A percentile compares a stretch with the other conserved stretches of the same genome.
Evolutionary conservation across 2,888 invertebrate species (phyloP).

Genomic region (Ormyrus pomaceus): DNA sequence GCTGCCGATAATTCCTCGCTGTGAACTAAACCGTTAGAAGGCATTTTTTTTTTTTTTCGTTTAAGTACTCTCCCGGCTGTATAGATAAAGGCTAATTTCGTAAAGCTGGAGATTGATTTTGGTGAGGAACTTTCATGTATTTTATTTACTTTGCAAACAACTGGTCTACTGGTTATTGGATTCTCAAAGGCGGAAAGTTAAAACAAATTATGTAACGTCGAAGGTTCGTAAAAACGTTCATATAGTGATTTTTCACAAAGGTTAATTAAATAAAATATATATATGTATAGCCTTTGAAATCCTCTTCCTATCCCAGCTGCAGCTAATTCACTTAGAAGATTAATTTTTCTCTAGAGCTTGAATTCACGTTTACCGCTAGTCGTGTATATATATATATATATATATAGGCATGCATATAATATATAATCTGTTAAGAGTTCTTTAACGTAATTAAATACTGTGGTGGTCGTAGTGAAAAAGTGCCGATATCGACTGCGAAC

Average conservation of each 20-base stretch:
- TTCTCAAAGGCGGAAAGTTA: too few species aligned
- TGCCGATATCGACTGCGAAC: slow-evolving; percentile 6
- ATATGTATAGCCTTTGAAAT: background rate
- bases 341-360: slow-evolving; percentile 29
- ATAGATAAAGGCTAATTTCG: slow-evolving; percentile 11
- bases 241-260: too few species aligned
- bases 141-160: background rate
- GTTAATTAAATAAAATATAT: background rate
- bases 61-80: slow-evolving; percentile 56
- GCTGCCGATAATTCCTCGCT: slow-evolving; percentile 14
- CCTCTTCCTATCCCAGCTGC: slow-evolving; percentile 2
- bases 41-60: slow-evolving; percentile 62
- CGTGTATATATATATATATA: slow-evolving; percentile 34
- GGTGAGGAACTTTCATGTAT: slow-evolving; percentile 3
- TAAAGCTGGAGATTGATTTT: slow-evolving; percentile 8
- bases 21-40: slow-evolving; percentile 62
- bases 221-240: too few species aligned
- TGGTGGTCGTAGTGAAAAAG: slow-evolving; percentile 21
- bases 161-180: too few species aligned
- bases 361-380: slow-evolving; percentile 44
- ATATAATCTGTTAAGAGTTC: slow-evolving; percentile 44
- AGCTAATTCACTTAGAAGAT: slow-evolving; percentile 49
- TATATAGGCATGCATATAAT: slow-evolving; percentile 45
- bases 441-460: slow-evolving; percentile 49
- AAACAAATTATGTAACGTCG: too few species aligned